These are phyloP conservation scores for Echeneis naucrates DNA, from an alignment of 2,797 vertebrate genomes.

Conservation along the genomic window DNA sequence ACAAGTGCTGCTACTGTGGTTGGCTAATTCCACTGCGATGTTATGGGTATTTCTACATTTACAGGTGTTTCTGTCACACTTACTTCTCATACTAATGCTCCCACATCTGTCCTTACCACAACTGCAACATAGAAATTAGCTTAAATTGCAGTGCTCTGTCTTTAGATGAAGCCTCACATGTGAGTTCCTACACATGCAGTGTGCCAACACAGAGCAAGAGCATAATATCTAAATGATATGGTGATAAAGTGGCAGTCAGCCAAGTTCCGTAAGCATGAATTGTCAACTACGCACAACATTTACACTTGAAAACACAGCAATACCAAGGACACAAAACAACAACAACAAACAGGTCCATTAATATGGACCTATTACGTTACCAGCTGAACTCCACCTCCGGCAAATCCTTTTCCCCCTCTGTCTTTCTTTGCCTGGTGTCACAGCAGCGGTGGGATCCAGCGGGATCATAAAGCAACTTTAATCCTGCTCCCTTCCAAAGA, in stretches of 20 bases:
- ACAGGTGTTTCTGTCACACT: neutral
- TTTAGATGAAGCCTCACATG: conserved; percentile 16
- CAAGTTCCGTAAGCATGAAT: neutral
- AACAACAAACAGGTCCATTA: conserved; percentile 43
- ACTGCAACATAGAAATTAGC: neutral
- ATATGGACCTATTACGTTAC: conserved; percentile 57
- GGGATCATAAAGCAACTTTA: conserved; percentile 53
- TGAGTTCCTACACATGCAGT: conserved; percentile 27
- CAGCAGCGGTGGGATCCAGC: conserved; percentile 44
- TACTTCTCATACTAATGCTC: too few relatives aligned
- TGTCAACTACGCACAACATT: neutral
- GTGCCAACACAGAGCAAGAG: conserved; percentile 50
- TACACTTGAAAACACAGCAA: conserved; percentile 23
- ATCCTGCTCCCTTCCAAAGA: conserved; percentile 61
- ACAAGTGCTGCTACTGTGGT: neutral
- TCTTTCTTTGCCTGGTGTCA: conserved; percentile 36
- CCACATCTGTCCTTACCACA: too few relatives aligned
- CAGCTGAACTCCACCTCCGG: conserved; percentile 35
- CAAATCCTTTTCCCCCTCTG: neutral
- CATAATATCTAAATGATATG: neutral
- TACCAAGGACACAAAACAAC: conserved; percentile 39
- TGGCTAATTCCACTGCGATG: neutral
- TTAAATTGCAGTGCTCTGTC: neutral
- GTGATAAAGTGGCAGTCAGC: conserved; percentile 2
- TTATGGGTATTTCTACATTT: neutral